Percentiles rank a stretch among this genome's conserved stretches.
phyloP scores from a whole-genome alignment of 2,888 invertebrate species.

The Ligdia adustata region DNA sequence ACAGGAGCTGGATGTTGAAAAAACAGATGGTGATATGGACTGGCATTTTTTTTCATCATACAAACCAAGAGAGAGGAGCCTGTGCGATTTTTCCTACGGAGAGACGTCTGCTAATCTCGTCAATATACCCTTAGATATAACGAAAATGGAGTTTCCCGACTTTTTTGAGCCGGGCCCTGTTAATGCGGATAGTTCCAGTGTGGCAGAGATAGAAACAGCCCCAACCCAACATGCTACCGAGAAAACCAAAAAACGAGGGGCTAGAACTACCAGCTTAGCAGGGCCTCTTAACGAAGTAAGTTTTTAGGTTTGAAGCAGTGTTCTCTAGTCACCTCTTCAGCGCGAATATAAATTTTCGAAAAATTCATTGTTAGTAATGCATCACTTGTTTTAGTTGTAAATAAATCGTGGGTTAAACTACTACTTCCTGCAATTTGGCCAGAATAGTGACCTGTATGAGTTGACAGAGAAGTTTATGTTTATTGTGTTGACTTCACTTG shows the following conservation, averaged over 20 bases:
- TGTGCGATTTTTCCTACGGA: slow-evolving; percentile 67
- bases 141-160: slow-evolving; percentile 55
- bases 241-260: slow-evolving; percentile 49
- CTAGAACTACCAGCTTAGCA: slow-evolving; percentile 50
- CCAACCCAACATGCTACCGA: slow-evolving; percentile 42
- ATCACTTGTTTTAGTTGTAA: too few species aligned
- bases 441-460: too few species aligned
- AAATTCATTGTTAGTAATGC: too few species aligned
- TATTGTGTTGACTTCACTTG: too few species aligned
- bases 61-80: slow-evolving; percentile 54
- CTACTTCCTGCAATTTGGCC: too few species aligned
- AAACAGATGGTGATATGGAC: slow-evolving; percentile 59
- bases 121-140: slow-evolving; percentile 44
- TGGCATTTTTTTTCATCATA: slow-evolving; percentile 54
- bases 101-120: slow-evolving; percentile 58
- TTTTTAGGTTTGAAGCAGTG: too few species aligned
- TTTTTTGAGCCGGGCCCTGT: slow-evolving; percentile 52
- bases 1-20: slow-evolving; percentile 54
- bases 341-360: too few species aligned
- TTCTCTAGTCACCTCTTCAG: too few species aligned
- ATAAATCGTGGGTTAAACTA: too few species aligned
- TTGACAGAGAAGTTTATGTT: too few species aligned
- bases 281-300: slow-evolving; percentile 36
- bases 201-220: slow-evolving; percentile 41
- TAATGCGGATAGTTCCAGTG: slow-evolving; percentile 51